Percentiles rank a stretch among this genome's conserved stretches.
phyloP scores from a whole-genome alignment of 2,888 invertebrate species.

The Trichopoda pennipes region DNA sequence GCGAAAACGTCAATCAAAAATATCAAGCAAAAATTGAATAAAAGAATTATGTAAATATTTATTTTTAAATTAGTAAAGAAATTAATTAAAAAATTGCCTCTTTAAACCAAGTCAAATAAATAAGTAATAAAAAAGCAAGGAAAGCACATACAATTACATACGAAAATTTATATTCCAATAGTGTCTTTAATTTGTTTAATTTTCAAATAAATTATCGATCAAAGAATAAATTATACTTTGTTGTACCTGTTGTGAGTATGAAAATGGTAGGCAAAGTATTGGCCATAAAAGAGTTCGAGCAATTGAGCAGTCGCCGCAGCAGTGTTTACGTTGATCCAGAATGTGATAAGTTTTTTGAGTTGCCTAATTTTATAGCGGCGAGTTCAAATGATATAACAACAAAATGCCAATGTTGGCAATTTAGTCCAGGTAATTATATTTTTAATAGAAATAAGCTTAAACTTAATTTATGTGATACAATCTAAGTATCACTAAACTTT shows the following conservation, averaged over 20 bases:
- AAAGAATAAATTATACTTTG: constrained; percentile 21
- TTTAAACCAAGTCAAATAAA: too few relatives aligned
- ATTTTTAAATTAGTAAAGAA: too few relatives aligned
- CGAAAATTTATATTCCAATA: background rate
- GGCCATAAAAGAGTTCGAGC: constrained; percentile 79
- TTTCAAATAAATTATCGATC: background rate
- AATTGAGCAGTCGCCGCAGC: constrained; percentile 80
- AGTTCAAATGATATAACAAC: constrained; percentile 80
- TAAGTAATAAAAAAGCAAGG: background rate
- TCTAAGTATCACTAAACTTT: too few relatives aligned
- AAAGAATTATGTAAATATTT: background rate
- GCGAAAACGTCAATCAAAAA: background rate
- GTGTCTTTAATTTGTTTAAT: too few relatives aligned
- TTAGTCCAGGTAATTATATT: constrained; percentile 78
- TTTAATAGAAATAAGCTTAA: background rate
- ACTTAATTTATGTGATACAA: background rate
- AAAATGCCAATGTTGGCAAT: constrained; percentile 80
- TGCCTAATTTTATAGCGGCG: constrained; percentile 79
- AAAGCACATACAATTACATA: background rate
- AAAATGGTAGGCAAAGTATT: constrained; percentile 81
- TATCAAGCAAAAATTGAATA: background rate
- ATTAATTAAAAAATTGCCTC: too few relatives aligned
- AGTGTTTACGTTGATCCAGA: constrained; percentile 81
- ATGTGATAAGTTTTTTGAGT: constrained; percentile 81
- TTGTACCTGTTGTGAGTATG: constrained; percentile 16